Evolutionary conservation across 2,888 invertebrate genomes (phyloP), one percentile per base, ranked within the genome.

Genomic region (Apocheima hispidaria): DNA sequence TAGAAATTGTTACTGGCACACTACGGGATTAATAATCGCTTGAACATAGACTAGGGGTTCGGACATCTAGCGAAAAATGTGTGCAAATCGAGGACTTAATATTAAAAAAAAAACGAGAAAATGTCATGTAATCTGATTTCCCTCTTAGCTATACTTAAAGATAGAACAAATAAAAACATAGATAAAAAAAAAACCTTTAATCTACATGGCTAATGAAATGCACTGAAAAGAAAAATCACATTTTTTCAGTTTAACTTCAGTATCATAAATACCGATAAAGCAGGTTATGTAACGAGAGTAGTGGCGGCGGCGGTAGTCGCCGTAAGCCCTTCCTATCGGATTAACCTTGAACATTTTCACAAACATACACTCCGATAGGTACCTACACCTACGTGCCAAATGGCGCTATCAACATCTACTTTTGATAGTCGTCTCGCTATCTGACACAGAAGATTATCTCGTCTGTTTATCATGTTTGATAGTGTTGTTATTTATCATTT

Each of bases 341-440:
- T 64, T 69, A 65, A 51, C 81, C 80, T 81, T 79, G 72, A 71
- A 68, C 55, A 66, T 76, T 77, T 75, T 72, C 61, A 73, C 72
- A 70, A 69, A 69, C 68, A 67, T 36, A 57, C 64, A 60, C 69
- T 71, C 65, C 62, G 67, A 69, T 70, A n/a, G n/a, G n/a, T n/a
- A n/a, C n/a, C n/a, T n/a, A n/a, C n/a, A n/a, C n/a, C n/a, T n/a
- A 72, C 71, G 71, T 71, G 77, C 78, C 70, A 75, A 77, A 70
- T 64, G 65, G 51, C 57, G 65, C 65, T 80, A 79, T 74, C 72
- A 68, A 70, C 66, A 71, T 65, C 71, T 63, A 63, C 53, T 49
- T 66, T 54, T 70, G 77, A 80, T 78, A 83, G 78, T 71, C 68
- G 66, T 74, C 72, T 73, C 51, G 69, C 49, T 79, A 78, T 79